Conservation (phyloP, 2,113 vertebrate genomes). For the Climacteris rufus region DNA sequence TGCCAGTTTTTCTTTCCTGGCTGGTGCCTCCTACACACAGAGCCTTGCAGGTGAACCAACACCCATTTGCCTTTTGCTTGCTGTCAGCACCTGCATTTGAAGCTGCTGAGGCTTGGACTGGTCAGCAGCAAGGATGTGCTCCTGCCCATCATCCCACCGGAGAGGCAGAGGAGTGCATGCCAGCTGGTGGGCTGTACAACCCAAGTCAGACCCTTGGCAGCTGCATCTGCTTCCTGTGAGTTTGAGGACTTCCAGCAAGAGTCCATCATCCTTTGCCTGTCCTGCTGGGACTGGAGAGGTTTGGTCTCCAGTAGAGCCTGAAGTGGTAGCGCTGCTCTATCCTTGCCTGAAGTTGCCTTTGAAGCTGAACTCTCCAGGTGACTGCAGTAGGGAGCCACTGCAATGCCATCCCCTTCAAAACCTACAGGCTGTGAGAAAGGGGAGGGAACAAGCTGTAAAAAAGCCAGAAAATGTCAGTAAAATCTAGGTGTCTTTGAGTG, state of each 20-base stretch:
- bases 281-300: too few species aligned
- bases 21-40: not conserved
- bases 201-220: not conserved
- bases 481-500: not conserved
- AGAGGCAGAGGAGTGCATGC: not conserved
- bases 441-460: not conserved
- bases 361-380: not conserved
- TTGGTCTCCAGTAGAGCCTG: not conserved
- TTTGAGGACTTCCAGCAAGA: accelerated
- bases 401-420: not conserved
- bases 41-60: not conserved
- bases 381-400: not conserved
- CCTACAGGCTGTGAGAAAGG: not conserved
- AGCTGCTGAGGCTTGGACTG: not conserved
- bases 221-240: not conserved
- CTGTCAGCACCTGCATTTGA: not conserved
- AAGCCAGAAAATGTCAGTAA: not conserved
- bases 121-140: not conserved
- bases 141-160: accelerated
- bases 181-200: not conserved
- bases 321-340: accelerated
- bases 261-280: not conserved
- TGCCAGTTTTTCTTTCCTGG: not conserved
- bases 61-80: not conserved
- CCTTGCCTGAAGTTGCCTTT: not conserved